Percentiles rank a stretch among this genome's conserved stretches.
Conservation (phyloP, 2,113 vertebrate species). For the Serilophus lunatus region DNA sequence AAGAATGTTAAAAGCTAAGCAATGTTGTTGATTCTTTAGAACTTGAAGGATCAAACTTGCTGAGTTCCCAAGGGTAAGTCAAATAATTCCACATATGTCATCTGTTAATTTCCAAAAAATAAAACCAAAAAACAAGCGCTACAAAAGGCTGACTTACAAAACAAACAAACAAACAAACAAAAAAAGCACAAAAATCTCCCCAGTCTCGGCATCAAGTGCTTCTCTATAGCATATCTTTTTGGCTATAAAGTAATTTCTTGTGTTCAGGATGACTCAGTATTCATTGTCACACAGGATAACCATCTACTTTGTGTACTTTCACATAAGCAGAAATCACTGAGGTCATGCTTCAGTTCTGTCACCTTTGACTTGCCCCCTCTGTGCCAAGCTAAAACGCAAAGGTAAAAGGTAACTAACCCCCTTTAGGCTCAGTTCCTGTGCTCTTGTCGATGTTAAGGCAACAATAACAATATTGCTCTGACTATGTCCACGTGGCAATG, state of each 20-base stretch:
- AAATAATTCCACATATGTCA: not conserved
- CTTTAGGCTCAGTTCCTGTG: not conserved
- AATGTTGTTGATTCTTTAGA: not conserved
- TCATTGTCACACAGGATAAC: not conserved
- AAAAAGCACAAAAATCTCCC: not conserved
- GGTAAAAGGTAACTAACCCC: not conserved
- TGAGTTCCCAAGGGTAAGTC: not conserved
- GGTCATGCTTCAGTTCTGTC: not conserved
- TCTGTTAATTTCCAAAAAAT: not conserved
- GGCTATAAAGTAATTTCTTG: not conserved
- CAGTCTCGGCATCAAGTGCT: not conserved
- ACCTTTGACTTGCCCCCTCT: not conserved
- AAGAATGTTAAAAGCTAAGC: not conserved
- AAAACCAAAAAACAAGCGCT: not conserved
- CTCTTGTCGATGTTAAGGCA: not conserved
- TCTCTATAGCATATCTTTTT: not conserved
- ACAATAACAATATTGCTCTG: not conserved
- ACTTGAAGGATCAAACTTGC: not conserved
- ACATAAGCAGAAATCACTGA: not conserved
- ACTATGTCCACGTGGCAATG: not conserved
- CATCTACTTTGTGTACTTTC: not conserved
- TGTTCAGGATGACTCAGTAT: not conserved
- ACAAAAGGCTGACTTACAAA: not conserved
- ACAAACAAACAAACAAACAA: not conserved
- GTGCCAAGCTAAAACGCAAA: not conserved